Evolutionary conservation across 2,113 vertebrate species (phyloP), one percentile per base, ranked within the genome.

Genomic region (Choloepus hoffmanni): DNA sequence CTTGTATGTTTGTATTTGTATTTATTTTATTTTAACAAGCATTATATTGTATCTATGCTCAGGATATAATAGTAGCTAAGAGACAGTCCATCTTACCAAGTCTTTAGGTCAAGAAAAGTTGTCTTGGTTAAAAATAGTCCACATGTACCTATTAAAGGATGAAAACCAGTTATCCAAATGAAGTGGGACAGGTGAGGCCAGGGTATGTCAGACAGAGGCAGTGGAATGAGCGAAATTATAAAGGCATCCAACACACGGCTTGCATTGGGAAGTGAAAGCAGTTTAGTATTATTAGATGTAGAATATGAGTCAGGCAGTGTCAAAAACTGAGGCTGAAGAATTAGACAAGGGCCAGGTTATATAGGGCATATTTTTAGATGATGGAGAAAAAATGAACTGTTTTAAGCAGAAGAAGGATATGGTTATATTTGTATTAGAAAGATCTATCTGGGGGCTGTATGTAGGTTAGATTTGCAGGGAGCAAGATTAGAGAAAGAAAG

Each of bases 11-110:
- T 36, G 36, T 82, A 45, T 62, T 84, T 95, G 11, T 70, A 79
- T 77, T 87, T 73, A 55, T 94, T 88, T 88, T 95, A 3, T 55
- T 85, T 92, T 21, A 63, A 19, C 5, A 74, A 91, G 63, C 2
- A 60, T 84, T 87, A 48, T 72, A 11, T 83, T 95, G 70, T 63
- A 55, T 79, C 33, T 55, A 60, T 91, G 12, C 8, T 90, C 40
- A 8, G 19, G 36, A 43, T 63, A 88, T 36, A 89, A 91, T 53
- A 18, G 53, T 72, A 45, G 28, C 7, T 78, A 58, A 94, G 72
- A 84, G 48, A 12, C 33, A 55, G 60, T 58, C 55, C 43, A 65
- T 36, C 68, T 94, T 58, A 70, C 28, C 10, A 88, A 63, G 21
- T 6, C 85, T 89, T 65, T 16, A 92, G 7, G 83, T 60, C 90